phyloP scores from a whole-genome alignment of 2,113 vertebrate genomes.

The Rattus rattus region DNA sequence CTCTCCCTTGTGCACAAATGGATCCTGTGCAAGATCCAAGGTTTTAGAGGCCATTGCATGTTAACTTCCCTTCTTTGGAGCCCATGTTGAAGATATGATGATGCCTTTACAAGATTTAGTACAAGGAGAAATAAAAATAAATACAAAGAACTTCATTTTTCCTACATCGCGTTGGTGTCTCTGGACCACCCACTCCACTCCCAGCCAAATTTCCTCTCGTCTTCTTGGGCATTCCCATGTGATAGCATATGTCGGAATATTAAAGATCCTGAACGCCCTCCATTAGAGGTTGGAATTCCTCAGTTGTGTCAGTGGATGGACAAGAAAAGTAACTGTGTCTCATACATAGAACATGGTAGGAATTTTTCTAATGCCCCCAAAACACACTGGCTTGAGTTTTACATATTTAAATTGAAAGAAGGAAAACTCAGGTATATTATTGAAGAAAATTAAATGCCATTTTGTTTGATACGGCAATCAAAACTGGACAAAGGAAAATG shows the following conservation, averaged over 20 bases:
- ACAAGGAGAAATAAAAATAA: neutral
- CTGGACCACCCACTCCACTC: neutral
- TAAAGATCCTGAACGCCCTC: neutral
- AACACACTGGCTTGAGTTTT: neutral
- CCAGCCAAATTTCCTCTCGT: neutral
- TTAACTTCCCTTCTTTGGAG: no score
- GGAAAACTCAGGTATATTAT: neutral
- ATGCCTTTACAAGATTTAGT: neutral
- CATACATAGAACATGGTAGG: neutral
- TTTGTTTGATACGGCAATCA: neutral
- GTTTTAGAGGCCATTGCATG: no score
- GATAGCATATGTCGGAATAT: neutral
- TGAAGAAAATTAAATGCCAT: neutral
- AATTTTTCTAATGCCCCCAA: no score
- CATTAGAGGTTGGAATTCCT: neutral
- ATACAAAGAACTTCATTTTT: neutral
- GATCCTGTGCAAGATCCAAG: no score
- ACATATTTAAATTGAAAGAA: neutral
- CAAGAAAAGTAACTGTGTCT: no score
- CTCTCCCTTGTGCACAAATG: no score
- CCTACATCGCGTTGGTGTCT: neutral
- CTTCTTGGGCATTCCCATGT: no score
- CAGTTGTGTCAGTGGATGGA: neutral
- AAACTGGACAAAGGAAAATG: no score
- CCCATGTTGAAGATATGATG: neutral